phyloP scores from a whole-genome alignment of 2,797 vertebrate genomes.

The Oophaga sylvatica region DNA sequence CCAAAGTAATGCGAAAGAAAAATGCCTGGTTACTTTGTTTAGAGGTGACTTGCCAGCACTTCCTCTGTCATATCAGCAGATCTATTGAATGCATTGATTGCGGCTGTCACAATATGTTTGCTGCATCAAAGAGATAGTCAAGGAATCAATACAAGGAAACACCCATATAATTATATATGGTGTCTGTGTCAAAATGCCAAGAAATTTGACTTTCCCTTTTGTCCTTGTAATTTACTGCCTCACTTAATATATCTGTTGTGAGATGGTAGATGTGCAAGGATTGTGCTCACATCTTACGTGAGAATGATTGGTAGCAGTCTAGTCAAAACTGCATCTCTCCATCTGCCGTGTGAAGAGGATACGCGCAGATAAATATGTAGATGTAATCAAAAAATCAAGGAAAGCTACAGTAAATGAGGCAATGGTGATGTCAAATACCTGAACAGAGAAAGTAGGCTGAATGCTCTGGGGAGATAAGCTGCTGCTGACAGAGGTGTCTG shows the following conservation, averaged over 20 bases:
- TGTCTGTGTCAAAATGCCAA: slow-evolving; percentile 37
- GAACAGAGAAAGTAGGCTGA: too few species aligned
- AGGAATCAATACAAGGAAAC: slow-evolving; percentile 51
- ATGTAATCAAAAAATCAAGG: background rate
- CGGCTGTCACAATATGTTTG: slow-evolving; percentile 54
- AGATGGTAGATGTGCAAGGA: background rate
- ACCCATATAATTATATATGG: slow-evolving; percentile 55
- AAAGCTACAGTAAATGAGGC: background rate
- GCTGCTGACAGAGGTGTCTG: too few species aligned
- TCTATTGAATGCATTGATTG: slow-evolving; percentile 58
- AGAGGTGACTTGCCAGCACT: slow-evolving; percentile 46
- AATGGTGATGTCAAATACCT: background rate
- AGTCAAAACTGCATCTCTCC: slow-evolving; percentile 15
- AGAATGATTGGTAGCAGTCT: background rate
- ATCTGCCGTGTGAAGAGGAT: slow-evolving; percentile 6
- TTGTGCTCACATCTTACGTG: background rate
- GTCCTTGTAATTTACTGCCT: slow-evolving; percentile 46
- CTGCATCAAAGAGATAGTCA: slow-evolving; percentile 57
- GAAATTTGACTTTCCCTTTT: slow-evolving; percentile 43
- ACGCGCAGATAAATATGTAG: background rate
- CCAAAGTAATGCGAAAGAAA: slow-evolving; percentile 8
- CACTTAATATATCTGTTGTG: slow-evolving; percentile 29
- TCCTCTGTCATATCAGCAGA: slow-evolving; percentile 48
- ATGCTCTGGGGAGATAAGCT: too few species aligned
- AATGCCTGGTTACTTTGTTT: slow-evolving; percentile 40